Conservation (phyloP, 2,113 vertebrate species). For the Ahaetulla prasina region DNA sequence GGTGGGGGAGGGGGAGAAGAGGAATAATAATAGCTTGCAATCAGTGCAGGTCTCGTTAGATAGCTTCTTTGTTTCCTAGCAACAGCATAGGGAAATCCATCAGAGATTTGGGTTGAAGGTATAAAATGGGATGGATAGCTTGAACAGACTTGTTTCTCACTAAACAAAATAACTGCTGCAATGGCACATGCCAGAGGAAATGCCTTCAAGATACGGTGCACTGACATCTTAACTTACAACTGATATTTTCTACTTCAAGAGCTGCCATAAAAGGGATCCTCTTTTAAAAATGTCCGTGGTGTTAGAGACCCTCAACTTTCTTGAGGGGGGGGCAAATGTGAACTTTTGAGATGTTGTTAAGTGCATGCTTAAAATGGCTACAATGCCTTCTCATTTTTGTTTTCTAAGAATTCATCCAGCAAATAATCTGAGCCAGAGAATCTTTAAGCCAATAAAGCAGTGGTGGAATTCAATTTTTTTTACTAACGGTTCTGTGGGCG, state of each 20-base stretch:
- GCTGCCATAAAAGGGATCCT: neutral
- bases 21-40: conserved; percentile 43
- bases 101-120: conserved; percentile 61
- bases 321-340: neutral
- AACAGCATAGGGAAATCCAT: conserved; percentile 72
- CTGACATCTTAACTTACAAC: neutral
- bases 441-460: neutral
- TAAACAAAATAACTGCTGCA: conserved; percentile 47
- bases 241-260: neutral
- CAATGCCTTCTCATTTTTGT: neutral
- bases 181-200: neutral
- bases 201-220: neutral
- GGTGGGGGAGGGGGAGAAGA: neutral
- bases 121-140: conserved; percentile 53
- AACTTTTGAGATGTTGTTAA: neutral
- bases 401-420: neutral
- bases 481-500: too few relatives aligned
- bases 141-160: conserved; percentile 41
- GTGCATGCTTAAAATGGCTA: neutral
- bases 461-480: too few relatives aligned
- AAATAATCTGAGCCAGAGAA: neutral
- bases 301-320: neutral
- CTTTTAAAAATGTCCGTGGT: neutral
- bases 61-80: conserved; percentile 72
- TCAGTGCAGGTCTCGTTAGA: conserved; percentile 61